Base-by-base conservation (phyloP, 1,140 invertebrate species). In the Drosophila littoralis region DNA sequence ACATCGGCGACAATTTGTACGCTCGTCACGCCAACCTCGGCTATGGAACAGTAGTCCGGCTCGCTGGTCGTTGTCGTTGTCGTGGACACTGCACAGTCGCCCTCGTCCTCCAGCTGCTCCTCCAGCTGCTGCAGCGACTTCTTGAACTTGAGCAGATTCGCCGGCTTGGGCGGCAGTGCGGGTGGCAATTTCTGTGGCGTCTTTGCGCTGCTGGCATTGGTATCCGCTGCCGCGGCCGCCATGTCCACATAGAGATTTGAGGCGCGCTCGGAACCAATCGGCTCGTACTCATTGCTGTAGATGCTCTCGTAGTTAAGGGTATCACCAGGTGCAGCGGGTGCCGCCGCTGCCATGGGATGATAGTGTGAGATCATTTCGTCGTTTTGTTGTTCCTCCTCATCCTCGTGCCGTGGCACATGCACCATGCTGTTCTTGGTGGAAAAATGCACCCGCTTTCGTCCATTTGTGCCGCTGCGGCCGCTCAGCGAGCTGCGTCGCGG, bases 131-230 rank as follows among this genome's bases (percentile, higher is more conserved):
- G 75, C 13, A 91, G 55, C 1, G 81, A 89, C 38, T 91, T 92
- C 8, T 80, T 82, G 17, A 92, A 91, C 50, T 92, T 92, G 76
- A 88, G 85, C 68, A 93, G 92, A 93, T 93, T 95, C 51, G 93
- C 92, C 9, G 95, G 95, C 80, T 95, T 95, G 0, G 95, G 95
- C 3, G 95, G 95, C 15, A 95, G 73, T 5, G 94, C 94, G 7
- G 95, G 95, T 7, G 84, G 89, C 58, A 83, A 35, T 68, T 86
- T 91, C 40, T 70, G 33, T 7, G 4, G 10, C 36, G 8, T 70
- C 48, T 61, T 75, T 22, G 15, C 17, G 15, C 15, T 43, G 40
- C 13, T 40, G 2, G 28, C 22, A 17, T n/a, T 38, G 22, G 9
- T 22, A 40, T 33, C 45, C 2, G 36, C 8, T 3, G 70, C 54